A percentile compares a stretch with the other conserved stretches of the same genome.
Conservation (phyloP, 2,113 vertebrate genomes). For the Camelus dromedarius region DNA sequence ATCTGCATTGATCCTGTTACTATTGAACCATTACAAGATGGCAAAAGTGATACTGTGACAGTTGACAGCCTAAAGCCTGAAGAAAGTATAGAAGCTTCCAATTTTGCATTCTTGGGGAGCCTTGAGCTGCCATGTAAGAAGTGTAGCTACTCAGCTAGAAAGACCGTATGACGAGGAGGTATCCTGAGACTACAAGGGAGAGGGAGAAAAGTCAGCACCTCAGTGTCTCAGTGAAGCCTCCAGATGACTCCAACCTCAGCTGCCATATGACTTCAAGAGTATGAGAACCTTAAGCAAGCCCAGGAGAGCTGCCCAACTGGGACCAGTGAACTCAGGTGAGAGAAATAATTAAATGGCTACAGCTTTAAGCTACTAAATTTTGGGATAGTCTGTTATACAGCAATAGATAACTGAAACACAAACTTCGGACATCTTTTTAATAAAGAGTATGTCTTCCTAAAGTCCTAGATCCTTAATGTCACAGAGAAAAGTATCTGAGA, state of each 20-base stretch:
- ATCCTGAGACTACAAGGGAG: not conserved
- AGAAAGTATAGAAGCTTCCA: constrained; percentile 15
- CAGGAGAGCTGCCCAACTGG: not conserved
- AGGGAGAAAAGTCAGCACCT: not conserved
- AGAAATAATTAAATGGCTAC: not conserved
- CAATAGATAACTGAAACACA: not conserved
- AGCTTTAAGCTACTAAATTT: not conserved
- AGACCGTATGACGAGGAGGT: not conserved
- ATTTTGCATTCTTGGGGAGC: not conserved
- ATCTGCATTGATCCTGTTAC: not conserved
- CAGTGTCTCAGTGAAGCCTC: not conserved
- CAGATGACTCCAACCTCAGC: not conserved
- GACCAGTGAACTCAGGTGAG: not conserved
- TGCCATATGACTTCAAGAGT: not conserved
- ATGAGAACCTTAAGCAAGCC: not conserved
- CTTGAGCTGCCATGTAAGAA: not conserved
- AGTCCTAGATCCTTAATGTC: not conserved
- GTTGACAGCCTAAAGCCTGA: not conserved
- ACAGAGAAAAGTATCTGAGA: not conserved
- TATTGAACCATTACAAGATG: not conserved
- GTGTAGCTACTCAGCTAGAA: not conserved
- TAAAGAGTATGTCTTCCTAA: not conserved
- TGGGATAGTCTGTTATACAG: not conserved
- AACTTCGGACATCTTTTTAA: not conserved
- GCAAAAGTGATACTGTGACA: not conserved